Conservation (phyloP, 2,888 invertebrate species). For the Agrochola lychnidis region DNA sequence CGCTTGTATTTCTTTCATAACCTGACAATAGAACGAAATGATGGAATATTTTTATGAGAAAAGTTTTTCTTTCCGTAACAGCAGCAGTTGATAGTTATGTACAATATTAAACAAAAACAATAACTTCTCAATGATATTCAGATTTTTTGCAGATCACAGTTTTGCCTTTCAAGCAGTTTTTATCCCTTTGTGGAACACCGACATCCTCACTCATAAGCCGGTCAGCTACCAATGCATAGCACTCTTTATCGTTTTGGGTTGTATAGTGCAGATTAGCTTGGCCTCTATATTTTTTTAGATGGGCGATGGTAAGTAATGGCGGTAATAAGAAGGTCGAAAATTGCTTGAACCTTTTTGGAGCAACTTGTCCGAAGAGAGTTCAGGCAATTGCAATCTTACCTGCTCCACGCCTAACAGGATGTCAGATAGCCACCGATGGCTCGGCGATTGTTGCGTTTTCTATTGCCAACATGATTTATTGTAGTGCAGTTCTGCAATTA, state of each 20-base stretch:
- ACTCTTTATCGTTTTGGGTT: conserved; percentile 69
- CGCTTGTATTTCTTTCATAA: conserved; percentile 24
- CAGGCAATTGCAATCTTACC: conserved; percentile 84
- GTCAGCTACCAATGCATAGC: conserved; percentile 67
- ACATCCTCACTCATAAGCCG: conserved; percentile 66
- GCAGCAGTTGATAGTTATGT: conserved; percentile 13
- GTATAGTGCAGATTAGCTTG: conserved; percentile 71
- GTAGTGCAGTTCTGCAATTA: conserved; percentile 25
- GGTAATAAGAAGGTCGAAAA: conserved; percentile 72
- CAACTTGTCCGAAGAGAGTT: conserved; percentile 73
- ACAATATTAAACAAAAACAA: conserved; percentile 44
- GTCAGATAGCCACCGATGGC: conserved; percentile 70
- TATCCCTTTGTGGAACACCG: conserved; percentile 76
- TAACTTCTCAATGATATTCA: conserved; percentile 44
- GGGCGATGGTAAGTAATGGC: conserved; percentile 50
- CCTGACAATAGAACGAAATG: conserved; percentile 29
- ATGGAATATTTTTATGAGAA: conserved; percentile 26
- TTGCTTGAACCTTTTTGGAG: conserved; percentile 70
- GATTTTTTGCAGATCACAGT: conserved; percentile 67
- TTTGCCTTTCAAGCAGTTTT: conserved; percentile 71
- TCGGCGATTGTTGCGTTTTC: conserved; percentile 65
- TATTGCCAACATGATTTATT: conserved; percentile 64
- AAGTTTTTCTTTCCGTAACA: conserved; percentile 20
- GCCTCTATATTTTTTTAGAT: conserved; percentile 53
- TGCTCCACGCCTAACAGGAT: conserved; percentile 76